A percentile compares a stretch with the other conserved stretches of the same genome.
phyloP scores from a whole-genome alignment of 2,888 invertebrate species.

The Selenia dentaria region DNA sequence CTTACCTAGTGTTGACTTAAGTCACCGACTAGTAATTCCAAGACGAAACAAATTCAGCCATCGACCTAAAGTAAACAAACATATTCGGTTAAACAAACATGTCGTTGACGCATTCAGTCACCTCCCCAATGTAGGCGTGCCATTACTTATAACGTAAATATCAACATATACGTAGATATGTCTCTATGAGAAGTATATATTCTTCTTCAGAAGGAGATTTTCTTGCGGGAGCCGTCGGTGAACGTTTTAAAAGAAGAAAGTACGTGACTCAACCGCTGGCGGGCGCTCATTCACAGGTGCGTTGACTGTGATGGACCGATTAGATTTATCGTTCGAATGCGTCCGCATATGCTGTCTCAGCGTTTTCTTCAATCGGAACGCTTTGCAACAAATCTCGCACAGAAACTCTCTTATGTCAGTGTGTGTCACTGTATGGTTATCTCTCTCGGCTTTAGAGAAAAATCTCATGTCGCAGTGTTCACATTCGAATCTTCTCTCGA shows the following conservation, averaged over 20 bases:
- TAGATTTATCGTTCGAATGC: slow-evolving; percentile 31
- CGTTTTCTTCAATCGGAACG: slow-evolving; percentile 57
- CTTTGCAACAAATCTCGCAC: slow-evolving; percentile 55
- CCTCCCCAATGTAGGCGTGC: too few relatives aligned
- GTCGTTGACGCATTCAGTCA: too few relatives aligned
- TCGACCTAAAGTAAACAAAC: too few relatives aligned
- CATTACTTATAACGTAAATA: too few relatives aligned
- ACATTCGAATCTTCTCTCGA: slow-evolving; percentile 59
- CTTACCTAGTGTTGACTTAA: too few relatives aligned
- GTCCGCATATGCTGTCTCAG: slow-evolving; percentile 56
- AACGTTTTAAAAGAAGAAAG: slow-evolving; percentile 26
- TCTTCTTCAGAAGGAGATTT: too few relatives aligned
- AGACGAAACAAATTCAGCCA: too few relatives aligned
- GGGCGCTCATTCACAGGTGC: slow-evolving; percentile 33
- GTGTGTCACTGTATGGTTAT: slow-evolving; percentile 48
- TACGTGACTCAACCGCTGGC: slow-evolving; percentile 24
- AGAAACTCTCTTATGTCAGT: slow-evolving; percentile 52
- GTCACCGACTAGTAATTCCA: too few relatives aligned
- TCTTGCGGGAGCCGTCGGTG: too few relatives aligned
- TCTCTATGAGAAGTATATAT: too few relatives aligned
- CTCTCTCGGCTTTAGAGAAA: slow-evolving; percentile 50
- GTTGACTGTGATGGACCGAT: slow-evolving; percentile 15
- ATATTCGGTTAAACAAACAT: too few relatives aligned
- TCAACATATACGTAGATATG: too few relatives aligned
- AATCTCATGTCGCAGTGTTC: slow-evolving; percentile 56